Evolutionary conservation across 2,888 invertebrate genomes (phyloP).

Genomic region (Campoplex nolae): DNA sequence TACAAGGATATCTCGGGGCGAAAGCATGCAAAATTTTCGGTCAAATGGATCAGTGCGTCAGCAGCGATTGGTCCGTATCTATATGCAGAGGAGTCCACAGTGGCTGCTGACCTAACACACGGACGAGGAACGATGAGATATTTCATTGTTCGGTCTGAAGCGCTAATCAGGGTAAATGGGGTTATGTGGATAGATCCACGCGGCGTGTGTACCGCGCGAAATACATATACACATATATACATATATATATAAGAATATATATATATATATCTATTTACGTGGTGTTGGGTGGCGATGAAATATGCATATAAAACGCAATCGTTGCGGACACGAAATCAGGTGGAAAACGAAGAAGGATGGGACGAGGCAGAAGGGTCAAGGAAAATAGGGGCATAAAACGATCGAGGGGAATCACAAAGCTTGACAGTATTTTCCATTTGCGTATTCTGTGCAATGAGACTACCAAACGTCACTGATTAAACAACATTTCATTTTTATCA

Average conservation of each 20-base stretch:
- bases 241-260: neutral
- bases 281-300: slow-evolving; percentile 45
- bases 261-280: neutral
- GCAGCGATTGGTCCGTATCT: slow-evolving; percentile 13
- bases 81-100: slow-evolving; percentile 1
- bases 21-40: slow-evolving; percentile 61
- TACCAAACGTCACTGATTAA: slow-evolving; percentile 11
- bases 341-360: slow-evolving; percentile 46
- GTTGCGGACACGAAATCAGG: slow-evolving; percentile 58
- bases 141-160: slow-evolving; percentile 64
- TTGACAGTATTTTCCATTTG: slow-evolving; percentile 50
- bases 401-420: slow-evolving; percentile 46
- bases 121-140: slow-evolving; percentile 44
- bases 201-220: neutral
- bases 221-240: neutral
- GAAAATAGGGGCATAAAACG: slow-evolving; percentile 10
- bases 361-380: slow-evolving; percentile 18
- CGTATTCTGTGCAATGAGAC: slow-evolving; percentile 43
- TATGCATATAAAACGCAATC: slow-evolving; percentile 60
- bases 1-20: slow-evolving; percentile 18
- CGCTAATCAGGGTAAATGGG: slow-evolving; percentile 65
- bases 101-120: slow-evolving; percentile 6
- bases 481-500: slow-evolving; percentile 34
- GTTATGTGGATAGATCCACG: slow-evolving; percentile 52
- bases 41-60: slow-evolving; percentile 53